Base-by-base conservation (phyloP, 2,113 vertebrate species). In the Amia ocellicauda region DNA sequence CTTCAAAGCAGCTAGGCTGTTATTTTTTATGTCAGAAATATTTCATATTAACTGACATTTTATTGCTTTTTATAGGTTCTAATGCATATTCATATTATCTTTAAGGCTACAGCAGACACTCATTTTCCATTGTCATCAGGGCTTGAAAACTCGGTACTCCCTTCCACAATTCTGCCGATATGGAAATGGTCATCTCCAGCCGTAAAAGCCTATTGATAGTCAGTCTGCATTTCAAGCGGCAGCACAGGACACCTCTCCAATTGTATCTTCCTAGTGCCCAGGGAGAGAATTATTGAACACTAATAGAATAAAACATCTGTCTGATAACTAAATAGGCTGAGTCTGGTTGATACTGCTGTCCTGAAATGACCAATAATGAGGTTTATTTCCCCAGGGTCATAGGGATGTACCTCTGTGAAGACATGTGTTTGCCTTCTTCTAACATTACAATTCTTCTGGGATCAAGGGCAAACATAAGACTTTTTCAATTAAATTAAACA, bases 361-460 rank as follows among this genome's bases (percentile, higher is more conserved):
- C 78, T 81, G 72, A 75, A 76, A 74, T 79, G 80, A 83, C 78
- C 72, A 73, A 82, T 82, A 85, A 83, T 83, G 80, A 82, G 81
- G 82, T 73, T 81, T 78, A 82, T 83, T 47, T 47, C 43, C 43
- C 43, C 7, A 16, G 43, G 13, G 43, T 1, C 43, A 13, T n/a
- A 16, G 10, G 43, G 43, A 13, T 17, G 43, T 14, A 47, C 43
- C 14, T 14, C n/a, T 17, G n/a, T 47, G 43, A 14, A 17, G 43
- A 14, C 13, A 47, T 47, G 43, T 11, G 11, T 36, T 36, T 47
- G 43, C 16, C 43, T n/a, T 14, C 43, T 47, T 14, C 43, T n/a
- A 47, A 47, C 43, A 47, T 47, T 17, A n/a, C 1, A 47, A 13
- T 47, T 14, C 43, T 3, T 47, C 43, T 36, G 31, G 31, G 31